Conservation (phyloP, 2,113 vertebrate species). For the Gobiocypris rarus region DNA sequence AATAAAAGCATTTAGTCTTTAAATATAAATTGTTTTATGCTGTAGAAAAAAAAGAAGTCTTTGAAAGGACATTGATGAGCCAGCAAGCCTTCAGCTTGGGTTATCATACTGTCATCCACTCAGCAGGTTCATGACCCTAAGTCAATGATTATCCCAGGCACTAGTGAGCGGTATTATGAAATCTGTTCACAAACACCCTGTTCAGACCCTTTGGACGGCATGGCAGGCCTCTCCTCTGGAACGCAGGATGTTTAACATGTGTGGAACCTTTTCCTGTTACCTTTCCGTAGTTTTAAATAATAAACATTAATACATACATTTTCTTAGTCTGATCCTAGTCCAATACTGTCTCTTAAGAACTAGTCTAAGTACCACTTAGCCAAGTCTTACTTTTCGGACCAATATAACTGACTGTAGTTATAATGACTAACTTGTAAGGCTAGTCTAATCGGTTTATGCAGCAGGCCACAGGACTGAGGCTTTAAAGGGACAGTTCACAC, state of each 20-base stretch:
- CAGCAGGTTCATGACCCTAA: constrained; percentile 17
- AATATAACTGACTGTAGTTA: no score
- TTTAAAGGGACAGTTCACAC: not conserved
- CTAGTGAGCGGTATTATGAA: not conserved
- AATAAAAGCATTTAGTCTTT: not conserved
- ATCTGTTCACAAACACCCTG: not conserved
- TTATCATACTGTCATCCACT: constrained; percentile 6
- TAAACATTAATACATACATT: not conserved
- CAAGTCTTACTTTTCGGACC: not conserved
- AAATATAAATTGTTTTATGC: not conserved
- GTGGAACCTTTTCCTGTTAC: constrained; percentile 2
- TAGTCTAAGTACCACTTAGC: not conserved
- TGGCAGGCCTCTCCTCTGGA: not conserved
- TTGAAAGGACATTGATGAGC: not conserved
- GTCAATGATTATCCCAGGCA: constrained; percentile 25
- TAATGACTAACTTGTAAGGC: no score
- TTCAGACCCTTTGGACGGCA: not conserved
- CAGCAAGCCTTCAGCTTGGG: not conserved
- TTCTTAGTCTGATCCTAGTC: not conserved
- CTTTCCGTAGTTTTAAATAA: not conserved
- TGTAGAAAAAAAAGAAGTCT: not conserved
- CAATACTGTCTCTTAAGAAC: not conserved
- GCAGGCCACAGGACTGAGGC: not conserved
- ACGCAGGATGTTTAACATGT: no score
- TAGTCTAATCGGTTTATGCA: no score